phyloP scores from a whole-genome alignment of 2,113 vertebrate genomes.

The Gobius niger region DNA sequence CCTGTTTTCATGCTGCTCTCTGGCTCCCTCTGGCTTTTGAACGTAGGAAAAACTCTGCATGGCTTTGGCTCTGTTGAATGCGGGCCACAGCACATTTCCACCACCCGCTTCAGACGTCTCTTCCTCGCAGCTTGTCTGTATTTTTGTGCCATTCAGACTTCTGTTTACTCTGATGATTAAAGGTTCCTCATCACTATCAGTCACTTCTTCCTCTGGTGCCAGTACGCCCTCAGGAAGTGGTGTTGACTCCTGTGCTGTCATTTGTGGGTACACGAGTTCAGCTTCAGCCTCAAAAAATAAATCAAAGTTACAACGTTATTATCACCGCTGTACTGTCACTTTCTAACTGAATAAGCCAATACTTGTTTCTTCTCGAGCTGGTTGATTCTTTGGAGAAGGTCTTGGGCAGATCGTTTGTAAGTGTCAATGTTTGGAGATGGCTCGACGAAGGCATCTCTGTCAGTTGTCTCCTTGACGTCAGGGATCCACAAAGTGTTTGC shows the following conservation, averaged over 20 bases:
- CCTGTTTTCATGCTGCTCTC: conserved; percentile 33
- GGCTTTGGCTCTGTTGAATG: conserved; percentile 16
- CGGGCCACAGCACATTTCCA: conserved; percentile 5
- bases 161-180: not conserved
- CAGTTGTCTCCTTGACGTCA: not conserved
- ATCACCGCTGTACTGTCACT: not conserved
- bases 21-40: conserved; percentile 41
- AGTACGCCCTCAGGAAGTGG: not conserved
- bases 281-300: conserved; percentile 17
- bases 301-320: not conserved
- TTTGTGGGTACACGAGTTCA: not conserved
- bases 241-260: not conserved
- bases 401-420: conserved; percentile 63
- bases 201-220: not conserved
- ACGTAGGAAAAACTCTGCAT: conserved; percentile 3
- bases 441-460: not conserved
- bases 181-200: not conserved
- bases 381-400: conserved; percentile 65
- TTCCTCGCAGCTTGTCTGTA: not conserved
- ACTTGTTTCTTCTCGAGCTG: conserved; percentile 60
- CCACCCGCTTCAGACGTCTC: conserved; percentile 17
- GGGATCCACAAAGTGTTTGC: conserved; percentile 36
- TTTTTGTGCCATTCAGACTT: conserved; percentile 7
- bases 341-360: not conserved
- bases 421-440: conserved; percentile 32